Percentiles rank a stretch among this genome's conserved stretches.
Evolutionary conservation across 35 echinoderm and acorn worm genomes (phyloP).

Genomic region (Strongylocentrotus purpuratus): DNA sequence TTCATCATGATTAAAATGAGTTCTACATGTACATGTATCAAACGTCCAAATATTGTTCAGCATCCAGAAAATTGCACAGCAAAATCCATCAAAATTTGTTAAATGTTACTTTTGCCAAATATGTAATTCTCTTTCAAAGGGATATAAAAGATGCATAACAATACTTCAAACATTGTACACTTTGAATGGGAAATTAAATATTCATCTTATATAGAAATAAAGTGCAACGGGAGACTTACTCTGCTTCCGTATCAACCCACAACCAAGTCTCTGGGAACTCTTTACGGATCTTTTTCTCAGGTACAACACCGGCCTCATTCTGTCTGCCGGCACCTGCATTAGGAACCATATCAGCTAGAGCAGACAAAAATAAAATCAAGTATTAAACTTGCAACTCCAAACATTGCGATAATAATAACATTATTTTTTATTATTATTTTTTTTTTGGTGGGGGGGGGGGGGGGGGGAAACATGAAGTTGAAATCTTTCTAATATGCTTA

Average conservation of each 20-base stretch:
- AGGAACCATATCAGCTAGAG: background rate
- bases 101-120: too few relatives aligned
- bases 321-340: background rate
- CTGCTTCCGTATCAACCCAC: conserved; percentile 58
- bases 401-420: too few relatives aligned
- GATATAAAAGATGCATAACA: too few relatives aligned
- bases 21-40: background rate
- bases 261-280: conserved; percentile 65
- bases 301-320: background rate
- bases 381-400: too few relatives aligned
- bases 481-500: too few relatives aligned
- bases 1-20: background rate
- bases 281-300: conserved; percentile 29
- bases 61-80: too few relatives aligned
- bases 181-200: background rate
- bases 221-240: background rate
- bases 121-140: too few relatives aligned
- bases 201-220: background rate
- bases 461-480: too few relatives aligned
- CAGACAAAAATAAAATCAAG: background rate
- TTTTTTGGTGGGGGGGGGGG: too few relatives aligned
- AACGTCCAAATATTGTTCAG: too few relatives aligned
- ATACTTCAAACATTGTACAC: background rate
- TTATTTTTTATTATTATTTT: too few relatives aligned
- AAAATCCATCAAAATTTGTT: too few relatives aligned